Evolutionary conservation across 2,113 vertebrate species (phyloP), one percentile per base, ranked within the genome.

Genomic region (Perccottus glenii): DNA sequence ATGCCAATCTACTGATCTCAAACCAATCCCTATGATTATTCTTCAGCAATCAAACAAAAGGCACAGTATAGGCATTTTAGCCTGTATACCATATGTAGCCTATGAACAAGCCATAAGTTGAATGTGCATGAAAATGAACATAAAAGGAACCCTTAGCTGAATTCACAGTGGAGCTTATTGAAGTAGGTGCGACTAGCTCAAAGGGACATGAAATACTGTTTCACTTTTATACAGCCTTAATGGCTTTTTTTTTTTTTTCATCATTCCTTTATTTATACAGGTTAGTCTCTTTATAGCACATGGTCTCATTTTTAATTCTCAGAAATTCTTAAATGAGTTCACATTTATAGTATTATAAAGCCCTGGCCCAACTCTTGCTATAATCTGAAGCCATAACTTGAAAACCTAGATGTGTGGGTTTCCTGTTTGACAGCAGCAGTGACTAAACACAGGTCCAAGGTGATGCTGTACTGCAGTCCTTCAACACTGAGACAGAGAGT

Each of bases 91-190:
- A 27, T 27, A 27, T 27, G 19, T 27, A 27, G 3, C 19, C 19
- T 27, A 27, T 59, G 81, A 84, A 85, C 71, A 19, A 72, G 77
- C 71, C 60, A 47, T 72, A 70, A 80, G 64, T 58, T 40, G 64
- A 57, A 73, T 68, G 52, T 76, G 87, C 72, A 82, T 58, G 53
- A 15, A 52, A 12, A 27, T n/a, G n/a, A n/a, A n/a, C n/a, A n/a
- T n/a, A n/a, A n/a, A n/a, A n/a, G n/a, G n/a, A 27, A 27, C 19
- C 19, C 19, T 27, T 27, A 15, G 40, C 65, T 70, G 59, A 56
- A 35, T 33, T 49, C 11, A 58, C 36, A 42, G 65, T 53, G 4
- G 38, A 44, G 52, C 67, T 36, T 51, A 10, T 5, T 10, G 14
- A 68, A 45, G 55, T 4, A 5, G 46, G 32, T 11, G 11, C 62